Conservation (phyloP, 2,797 vertebrate species). For the Oceanodroma leucorhoa region DNA sequence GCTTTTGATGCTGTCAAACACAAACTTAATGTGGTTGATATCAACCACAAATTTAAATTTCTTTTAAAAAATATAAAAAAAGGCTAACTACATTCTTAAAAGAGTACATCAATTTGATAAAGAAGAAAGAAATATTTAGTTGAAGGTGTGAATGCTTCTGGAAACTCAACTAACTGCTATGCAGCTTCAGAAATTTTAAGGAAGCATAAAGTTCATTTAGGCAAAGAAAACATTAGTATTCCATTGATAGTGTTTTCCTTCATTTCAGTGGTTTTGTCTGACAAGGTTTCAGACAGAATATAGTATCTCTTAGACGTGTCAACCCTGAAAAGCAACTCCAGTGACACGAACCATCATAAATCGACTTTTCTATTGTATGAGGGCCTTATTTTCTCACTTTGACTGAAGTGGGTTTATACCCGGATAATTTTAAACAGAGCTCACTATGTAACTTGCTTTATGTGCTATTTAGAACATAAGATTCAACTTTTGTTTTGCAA, state of each 20-base stretch:
- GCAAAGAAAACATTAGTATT: constrained; percentile 1
- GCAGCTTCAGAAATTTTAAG: neutral
- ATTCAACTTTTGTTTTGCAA: neutral
- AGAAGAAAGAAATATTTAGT: neutral
- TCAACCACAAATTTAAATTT: neutral
- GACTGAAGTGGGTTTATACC: neutral
- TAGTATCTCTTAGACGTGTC: neutral
- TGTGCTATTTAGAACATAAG: neutral
- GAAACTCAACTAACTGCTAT: neutral
- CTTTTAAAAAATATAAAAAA: neutral
- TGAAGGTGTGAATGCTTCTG: neutral
- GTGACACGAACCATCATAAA: neutral
- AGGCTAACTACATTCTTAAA: neutral
- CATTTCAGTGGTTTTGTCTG: neutral
- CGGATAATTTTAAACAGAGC: neutral
- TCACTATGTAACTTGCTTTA: neutral
- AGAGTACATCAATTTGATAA: neutral
- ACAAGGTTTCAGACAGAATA: neutral
- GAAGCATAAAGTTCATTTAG: neutral
- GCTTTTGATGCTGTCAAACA: neutral
- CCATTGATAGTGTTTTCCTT: neutral
- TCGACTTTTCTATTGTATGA: neutral
- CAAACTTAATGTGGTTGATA: neutral
- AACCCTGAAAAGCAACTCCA: neutral
- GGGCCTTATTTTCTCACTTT: neutral